Conservation (phyloP, 2,888 invertebrate species). For the Machimus atricapillus region DNA sequence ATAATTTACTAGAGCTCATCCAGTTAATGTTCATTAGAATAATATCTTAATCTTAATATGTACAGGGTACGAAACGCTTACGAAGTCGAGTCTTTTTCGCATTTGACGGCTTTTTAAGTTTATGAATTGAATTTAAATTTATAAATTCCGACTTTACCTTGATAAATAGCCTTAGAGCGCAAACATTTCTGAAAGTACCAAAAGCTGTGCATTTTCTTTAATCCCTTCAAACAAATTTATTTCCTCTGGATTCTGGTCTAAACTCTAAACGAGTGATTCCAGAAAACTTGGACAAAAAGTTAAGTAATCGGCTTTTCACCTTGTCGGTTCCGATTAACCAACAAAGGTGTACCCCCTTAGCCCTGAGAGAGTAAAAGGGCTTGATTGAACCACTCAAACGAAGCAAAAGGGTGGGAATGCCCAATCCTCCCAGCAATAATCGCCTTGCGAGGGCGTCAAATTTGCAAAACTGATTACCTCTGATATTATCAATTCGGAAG, state of each 20-base stretch:
- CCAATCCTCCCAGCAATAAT: neutral
- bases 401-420: neutral
- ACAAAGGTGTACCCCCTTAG: neutral
- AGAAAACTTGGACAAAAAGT: neutral
- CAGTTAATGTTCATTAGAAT: too few relatives aligned
- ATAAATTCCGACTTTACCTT: neutral
- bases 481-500: conserved; percentile 20
- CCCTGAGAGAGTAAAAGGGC: neutral
- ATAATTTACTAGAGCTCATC: too few relatives aligned
- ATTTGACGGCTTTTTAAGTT: neutral
- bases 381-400: neutral
- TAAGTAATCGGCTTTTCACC: neutral
- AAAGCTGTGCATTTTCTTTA: neutral
- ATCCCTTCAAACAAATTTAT: neutral
- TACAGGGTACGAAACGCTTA: too few relatives aligned
- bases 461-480: conserved; percentile 9
- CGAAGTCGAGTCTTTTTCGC: too few relatives aligned
- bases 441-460: conserved; percentile 16
- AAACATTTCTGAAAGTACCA: neutral
- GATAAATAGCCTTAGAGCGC: neutral
- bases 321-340: neutral
- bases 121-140: neutral
- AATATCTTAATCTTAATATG: too few relatives aligned
- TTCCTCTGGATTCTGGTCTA: neutral
- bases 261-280: neutral